Base-by-base conservation (phyloP, 2,888 invertebrate genomes). In the Ophion obscuratus region DNA sequence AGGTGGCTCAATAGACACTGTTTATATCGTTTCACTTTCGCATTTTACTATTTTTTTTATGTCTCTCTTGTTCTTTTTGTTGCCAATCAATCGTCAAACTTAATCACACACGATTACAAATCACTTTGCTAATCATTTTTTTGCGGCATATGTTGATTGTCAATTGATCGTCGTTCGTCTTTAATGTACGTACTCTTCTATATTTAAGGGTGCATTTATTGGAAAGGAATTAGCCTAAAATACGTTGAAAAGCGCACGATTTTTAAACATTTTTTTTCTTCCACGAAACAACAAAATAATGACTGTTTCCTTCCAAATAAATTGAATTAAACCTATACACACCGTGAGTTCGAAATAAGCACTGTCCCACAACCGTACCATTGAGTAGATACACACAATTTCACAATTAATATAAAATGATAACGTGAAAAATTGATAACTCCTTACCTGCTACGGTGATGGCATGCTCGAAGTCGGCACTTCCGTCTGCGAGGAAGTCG, bases 401-500 rank as follows among this genome's bases (percentile, higher is more conserved):
- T 44, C 2, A 17, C 1, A 14, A 20, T 4, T 47, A 17, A 27
- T 17, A 53, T 53, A 14, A 70, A 53, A 14, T 1, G 7, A 27
- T 14, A 24, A 70, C 17, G 27, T 4, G 7, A 57, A 20, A 59
- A 59, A 31, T 10, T 2, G 24, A 36, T 74, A 27, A 47, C 24
- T 47, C 92, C 95, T 94, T 92, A 96, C 97, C 96, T 93, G 96
- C 96, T 86, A 96, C 96, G 92, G 96, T 96, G 90, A 97, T 96
- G 88, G 97, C 97, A 90, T 96, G 95, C 94, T 97, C 97, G 94
- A 96, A 97, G 94, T 96, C 96, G 92, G 96, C 96, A 89, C 96
- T 96, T 95, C 96, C 96, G 90, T 95, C 95, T 92, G 96, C 96
- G 93, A 96, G 95, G 94, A 97, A 97, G 94, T 97, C 96, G 95